Evolutionary conservation across 92 coral and sea anemone genomes (phyloP).

Genomic region (Epizoanthus ramosus): DNA sequence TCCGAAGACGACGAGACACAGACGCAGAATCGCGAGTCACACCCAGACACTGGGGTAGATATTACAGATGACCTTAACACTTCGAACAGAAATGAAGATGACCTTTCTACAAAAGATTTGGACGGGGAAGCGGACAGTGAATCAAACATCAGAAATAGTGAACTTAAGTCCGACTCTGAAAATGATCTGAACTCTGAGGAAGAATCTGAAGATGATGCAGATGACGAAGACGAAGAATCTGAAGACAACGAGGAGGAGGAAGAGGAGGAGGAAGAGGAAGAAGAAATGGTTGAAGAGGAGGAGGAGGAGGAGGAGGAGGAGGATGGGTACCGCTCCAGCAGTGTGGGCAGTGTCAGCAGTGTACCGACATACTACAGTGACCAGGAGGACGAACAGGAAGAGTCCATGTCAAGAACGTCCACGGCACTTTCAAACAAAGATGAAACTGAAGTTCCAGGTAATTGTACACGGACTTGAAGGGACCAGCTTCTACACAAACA

Average conservation of each 20-base stretch:
- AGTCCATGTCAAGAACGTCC: slow-evolving; percentile 27
- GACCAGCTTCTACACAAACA: too few relatives aligned
- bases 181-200: slow-evolving; percentile 53
- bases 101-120: slow-evolving; percentile 49
- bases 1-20: neutral
- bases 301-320: slow-evolving; percentile 50
- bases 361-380: slow-evolving; percentile 64
- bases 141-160: slow-evolving; percentile 32
- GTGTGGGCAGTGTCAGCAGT: slow-evolving; percentile 73
- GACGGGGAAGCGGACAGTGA: slow-evolving; percentile 29
- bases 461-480: neutral
- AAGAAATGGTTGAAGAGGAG: slow-evolving; percentile 39
- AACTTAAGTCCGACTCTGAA: neutral
- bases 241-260: slow-evolving; percentile 47
- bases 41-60: neutral
- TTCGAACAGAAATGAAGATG: slow-evolving; percentile 20
- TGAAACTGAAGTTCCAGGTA: slow-evolving; percentile 7
- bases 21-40: neutral
- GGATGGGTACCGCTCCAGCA: slow-evolving; percentile 61
- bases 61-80: neutral
- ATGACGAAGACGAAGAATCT: slow-evolving; percentile 63
- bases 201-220: slow-evolving; percentile 58
- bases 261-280: slow-evolving; percentile 55
- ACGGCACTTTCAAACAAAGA: slow-evolving; percentile 9
- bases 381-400: slow-evolving; percentile 46